A percentile compares a stretch with the other conserved stretches of the same genome.
Evolutionary conservation across 2,888 invertebrate genomes (phyloP).

Genomic region (Heliconius cydno): DNA sequence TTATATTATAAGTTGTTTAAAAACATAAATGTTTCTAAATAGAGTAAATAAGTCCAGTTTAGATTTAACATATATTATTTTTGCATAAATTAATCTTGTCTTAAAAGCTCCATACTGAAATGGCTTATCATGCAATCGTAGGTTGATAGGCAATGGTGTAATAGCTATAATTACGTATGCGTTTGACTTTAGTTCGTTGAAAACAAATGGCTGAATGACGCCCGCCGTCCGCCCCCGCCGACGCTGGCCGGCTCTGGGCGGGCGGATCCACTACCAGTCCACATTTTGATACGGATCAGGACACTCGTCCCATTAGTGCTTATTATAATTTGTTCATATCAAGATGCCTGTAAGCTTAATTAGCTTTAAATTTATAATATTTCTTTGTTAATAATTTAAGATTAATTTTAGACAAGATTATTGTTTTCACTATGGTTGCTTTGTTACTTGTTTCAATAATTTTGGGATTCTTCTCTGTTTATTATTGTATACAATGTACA

Average conservation of each 20-base stretch:
- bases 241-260: conserved; percentile 65
- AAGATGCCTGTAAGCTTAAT: conserved; percentile 72
- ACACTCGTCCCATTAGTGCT: conserved; percentile 67
- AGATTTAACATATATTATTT: background rate
- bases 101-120: conserved; percentile 36
- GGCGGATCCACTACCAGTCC: conserved; percentile 71
- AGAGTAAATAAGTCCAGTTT: background rate
- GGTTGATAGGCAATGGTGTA: conserved; percentile 49
- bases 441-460: background rate
- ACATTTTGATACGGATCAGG: conserved; percentile 65
- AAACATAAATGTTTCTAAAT: background rate
- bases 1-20: no score
- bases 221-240: conserved; percentile 58
- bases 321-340: conserved; percentile 58
- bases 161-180: conserved; percentile 52
- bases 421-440: background rate
- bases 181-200: conserved; percentile 47
- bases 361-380: conserved; percentile 15
- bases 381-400: background rate
- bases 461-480: conserved; percentile 19
- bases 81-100: background rate
- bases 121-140: conserved; percentile 40
- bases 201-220: conserved; percentile 53
- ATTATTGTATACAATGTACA: conserved; percentile 45
- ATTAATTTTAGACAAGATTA: background rate